Evolutionary conservation across 2,113 vertebrate species (phyloP), one percentile per base, ranked within the genome.

Genomic region (Colossoma macropomum): DNA sequence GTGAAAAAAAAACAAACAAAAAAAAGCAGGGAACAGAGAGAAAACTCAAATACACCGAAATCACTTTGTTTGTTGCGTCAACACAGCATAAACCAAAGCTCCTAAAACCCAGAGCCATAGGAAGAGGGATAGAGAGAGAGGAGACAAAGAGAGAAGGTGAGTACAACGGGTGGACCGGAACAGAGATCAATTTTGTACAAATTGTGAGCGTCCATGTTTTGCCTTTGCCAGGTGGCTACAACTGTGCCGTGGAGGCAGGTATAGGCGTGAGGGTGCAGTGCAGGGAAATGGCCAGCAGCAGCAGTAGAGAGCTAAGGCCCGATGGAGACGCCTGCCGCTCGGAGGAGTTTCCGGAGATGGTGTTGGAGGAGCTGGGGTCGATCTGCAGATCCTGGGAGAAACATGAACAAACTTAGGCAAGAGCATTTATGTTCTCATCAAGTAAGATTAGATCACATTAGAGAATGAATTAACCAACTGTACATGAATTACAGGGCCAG

Each of bases 111-210:
- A 81, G 82, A 81, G 73, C 88, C 70, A 2, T 77, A 83, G 52
- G 87, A 86, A 77, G 89, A 88, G 86, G 86, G 72, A 59, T 32
- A 77, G 80, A 89, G 74, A 83, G 68, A 87, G 90, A 86, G 79
- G 25, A 76, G 38, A 86, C 27, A 87, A 50, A 84, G 11, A 87
- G 21, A 88, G 68, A 74, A 73, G 84, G 68, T 63, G 60, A 89
- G 73, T 89, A 92, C 90, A 88, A 91, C 88, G 91, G 85, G 86
- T 85, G 73, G 84, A 93, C 88, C 75, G 86, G 88, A 90, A 92
- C 86, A 91, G 89, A 89, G 85, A 86, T 84, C 73, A 32, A 50
- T 90, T 93, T 90, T 90, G 72, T 93, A 93, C 91, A 93, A 93
- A 92, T 90, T 85, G 75, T 87, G 73, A 90, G 90, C 89, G 91